phyloP scores from a whole-genome alignment of 2,113 vertebrate genomes.

The Zosterops lateralis region DNA sequence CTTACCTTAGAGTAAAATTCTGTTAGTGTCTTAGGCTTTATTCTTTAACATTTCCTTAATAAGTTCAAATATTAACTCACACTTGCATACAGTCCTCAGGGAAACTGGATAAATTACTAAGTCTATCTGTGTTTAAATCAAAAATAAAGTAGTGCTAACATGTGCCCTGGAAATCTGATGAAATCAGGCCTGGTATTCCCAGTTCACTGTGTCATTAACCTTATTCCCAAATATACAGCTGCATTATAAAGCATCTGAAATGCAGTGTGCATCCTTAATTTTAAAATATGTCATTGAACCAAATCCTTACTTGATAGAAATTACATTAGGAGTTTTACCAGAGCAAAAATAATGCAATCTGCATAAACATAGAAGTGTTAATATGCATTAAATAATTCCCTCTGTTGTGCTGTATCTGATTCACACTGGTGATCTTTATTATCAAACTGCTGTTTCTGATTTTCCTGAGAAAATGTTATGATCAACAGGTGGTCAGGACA shows the following conservation, averaged over 20 bases:
- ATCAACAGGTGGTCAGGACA: not conserved
- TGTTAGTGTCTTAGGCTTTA: not conserved
- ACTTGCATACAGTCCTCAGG: not conserved
- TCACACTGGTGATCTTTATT: not conserved
- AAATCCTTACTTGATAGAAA: not conserved
- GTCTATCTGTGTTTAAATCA: not conserved
- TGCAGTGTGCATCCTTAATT: not conserved
- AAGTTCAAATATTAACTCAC: not conserved
- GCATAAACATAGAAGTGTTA: not conserved
- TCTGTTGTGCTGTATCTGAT: not conserved
- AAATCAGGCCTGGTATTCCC: not conserved
- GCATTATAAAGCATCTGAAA: not conserved
- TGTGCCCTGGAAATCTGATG: not conserved
- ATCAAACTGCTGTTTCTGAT: not conserved
- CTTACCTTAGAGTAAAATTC: not conserved
- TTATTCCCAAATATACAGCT: not conserved
- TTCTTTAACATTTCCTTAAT: not conserved
- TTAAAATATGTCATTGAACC: not conserved
- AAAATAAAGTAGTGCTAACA: not conserved
- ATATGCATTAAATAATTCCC: not conserved
- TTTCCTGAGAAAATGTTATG: not conserved
- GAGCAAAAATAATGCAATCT: not conserved
- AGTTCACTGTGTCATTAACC: not conserved
- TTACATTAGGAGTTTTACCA: not conserved
- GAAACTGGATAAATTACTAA: not conserved